These are phyloP conservation scores for Hyperoodon ampullatus DNA, from an alignment of 2,113 vertebrate species.

Conservation along the genomic window DNA sequence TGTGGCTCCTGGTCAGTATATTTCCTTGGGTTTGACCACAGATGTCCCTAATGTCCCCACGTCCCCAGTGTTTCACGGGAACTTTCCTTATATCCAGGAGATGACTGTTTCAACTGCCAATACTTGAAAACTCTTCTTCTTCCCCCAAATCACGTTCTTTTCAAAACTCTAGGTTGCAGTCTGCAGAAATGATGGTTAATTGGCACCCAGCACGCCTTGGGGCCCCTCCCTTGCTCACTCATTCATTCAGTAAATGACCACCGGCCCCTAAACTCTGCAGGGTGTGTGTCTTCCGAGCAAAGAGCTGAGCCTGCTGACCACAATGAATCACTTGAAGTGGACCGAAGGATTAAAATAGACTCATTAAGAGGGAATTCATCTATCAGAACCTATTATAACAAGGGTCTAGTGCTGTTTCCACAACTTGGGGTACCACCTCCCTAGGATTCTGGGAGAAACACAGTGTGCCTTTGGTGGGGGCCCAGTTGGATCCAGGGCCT, in stretches of 20 bases:
- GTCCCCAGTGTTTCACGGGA: too few species aligned
- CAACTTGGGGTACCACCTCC: background rate
- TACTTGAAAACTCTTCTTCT: background rate
- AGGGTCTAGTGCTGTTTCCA: background rate
- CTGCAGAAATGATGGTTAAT: background rate
- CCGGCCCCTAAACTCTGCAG: fast-evolving
- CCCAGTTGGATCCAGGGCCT: background rate
- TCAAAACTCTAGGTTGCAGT: background rate
- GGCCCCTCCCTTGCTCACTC: background rate
- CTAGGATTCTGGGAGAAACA: background rate
- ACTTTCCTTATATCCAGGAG: background rate
- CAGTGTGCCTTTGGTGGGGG: background rate
- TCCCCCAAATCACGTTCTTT: background rate
- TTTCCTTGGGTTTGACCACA: background rate
- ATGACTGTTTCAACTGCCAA: background rate
- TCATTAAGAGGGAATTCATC: background rate
- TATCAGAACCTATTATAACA: background rate
- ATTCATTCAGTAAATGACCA: background rate
- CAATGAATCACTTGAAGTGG: background rate
- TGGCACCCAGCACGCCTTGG: fast-evolving
- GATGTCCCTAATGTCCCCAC: background rate
- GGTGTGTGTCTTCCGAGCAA: background rate
- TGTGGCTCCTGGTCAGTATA: background rate
- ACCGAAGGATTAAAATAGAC: background rate
- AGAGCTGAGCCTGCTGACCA: background rate